phyloP scores from a whole-genome alignment of 2,888 invertebrate genomes.

The Sarcophaga carnaria region DNA sequence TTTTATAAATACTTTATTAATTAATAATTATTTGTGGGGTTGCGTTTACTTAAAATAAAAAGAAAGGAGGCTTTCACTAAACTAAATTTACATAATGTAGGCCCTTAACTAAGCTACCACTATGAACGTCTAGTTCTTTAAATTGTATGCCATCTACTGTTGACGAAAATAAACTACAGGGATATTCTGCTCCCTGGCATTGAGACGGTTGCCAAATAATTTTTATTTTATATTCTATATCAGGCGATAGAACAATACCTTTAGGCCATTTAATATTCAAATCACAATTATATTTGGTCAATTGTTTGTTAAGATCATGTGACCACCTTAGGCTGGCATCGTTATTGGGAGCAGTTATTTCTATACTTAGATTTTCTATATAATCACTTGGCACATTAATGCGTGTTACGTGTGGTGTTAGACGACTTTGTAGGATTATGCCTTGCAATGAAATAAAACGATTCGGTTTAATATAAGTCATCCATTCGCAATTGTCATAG shows the following conservation, averaged over 20 bases:
- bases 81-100: conserved; percentile 78
- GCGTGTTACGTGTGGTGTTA: conserved; percentile 76
- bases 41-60: not conserved
- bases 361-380: conserved; percentile 76
- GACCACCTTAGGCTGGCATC: conserved; percentile 73
- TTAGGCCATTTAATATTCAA: conserved; percentile 77
- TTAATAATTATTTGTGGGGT: not conserved
- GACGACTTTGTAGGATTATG: conserved; percentile 78
- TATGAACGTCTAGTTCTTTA: conserved; percentile 75
- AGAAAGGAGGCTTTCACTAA: conserved; percentile 59
- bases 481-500: conserved; percentile 75
- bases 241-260: conserved; percentile 78
- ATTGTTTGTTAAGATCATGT: conserved; percentile 75
- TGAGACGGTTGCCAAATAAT: conserved; percentile 77
- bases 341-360: conserved; percentile 72
- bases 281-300: conserved; percentile 80
- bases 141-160: conserved; percentile 77
- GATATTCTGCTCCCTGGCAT: conserved; percentile 80
- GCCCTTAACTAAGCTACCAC: conserved; percentile 79
- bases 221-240: conserved; percentile 78
- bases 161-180: conserved; percentile 79
- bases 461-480: conserved; percentile 75
- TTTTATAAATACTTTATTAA: too few relatives aligned
- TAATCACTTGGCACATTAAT: conserved; percentile 73
- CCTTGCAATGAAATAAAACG: conserved; percentile 79